phyloP scores from a whole-genome alignment of 2,113 vertebrate species.

The Sapayoa aenigma region DNA sequence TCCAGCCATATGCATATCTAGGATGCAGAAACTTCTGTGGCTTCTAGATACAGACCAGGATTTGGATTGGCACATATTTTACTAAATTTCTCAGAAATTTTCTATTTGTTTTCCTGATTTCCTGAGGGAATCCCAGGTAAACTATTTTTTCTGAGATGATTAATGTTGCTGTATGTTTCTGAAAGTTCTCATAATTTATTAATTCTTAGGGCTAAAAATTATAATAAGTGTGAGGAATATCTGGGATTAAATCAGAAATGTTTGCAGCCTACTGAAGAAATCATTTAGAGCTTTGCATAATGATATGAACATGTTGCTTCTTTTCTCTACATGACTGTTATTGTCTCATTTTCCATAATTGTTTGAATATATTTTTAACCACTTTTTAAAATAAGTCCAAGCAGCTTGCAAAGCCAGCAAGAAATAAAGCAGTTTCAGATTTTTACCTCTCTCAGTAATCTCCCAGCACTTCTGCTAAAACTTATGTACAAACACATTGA shows the following conservation, averaged over 20 bases:
- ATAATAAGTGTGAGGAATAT: neutral
- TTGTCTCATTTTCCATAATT: neutral
- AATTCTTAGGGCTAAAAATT: neutral
- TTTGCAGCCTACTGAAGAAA: neutral
- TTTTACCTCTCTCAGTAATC: neutral
- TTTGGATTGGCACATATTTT: neutral
- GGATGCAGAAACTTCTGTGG: neutral
- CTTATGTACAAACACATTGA: neutral
- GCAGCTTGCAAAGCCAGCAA: neutral
- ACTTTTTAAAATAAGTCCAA: neutral
- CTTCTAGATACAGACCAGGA: neutral
- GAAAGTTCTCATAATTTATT: neutral
- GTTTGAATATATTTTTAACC: neutral
- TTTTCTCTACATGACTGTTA: neutral
- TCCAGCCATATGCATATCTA: neutral
- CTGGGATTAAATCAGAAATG: neutral
- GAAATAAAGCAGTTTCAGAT: conserved; percentile 29
- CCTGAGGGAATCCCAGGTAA: neutral
- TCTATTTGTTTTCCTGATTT: neutral
- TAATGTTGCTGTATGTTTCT: neutral
- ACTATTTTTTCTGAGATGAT: neutral
- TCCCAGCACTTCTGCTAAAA: conserved; percentile 15
- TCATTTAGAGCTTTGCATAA: conserved; percentile 3
- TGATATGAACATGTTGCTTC: neutral
- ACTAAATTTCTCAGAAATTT: neutral